These are phyloP conservation scores for Steromphala cineraria DNA, from an alignment of 2,888 invertebrate genomes.

Conservation along the genomic window DNA sequence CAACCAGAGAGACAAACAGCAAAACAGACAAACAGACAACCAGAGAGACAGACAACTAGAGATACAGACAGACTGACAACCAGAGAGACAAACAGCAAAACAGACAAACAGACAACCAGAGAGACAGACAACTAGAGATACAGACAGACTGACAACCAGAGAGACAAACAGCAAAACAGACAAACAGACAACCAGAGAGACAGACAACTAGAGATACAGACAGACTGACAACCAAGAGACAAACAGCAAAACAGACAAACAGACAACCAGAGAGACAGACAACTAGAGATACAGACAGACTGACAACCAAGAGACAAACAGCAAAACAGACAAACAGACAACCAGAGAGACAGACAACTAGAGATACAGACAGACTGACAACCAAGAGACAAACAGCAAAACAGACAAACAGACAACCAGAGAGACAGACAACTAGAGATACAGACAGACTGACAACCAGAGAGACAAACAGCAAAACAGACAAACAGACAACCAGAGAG, in stretches of 20 bases:
- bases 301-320: not conserved
- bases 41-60: too few species aligned
- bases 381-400: slow-evolving; percentile 23
- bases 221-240: too few species aligned
- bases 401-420: too few species aligned
- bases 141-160: not conserved
- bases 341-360: not conserved
- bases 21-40: too few species aligned
- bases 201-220: slow-evolving; percentile 21
- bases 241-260: not conserved
- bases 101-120: too few species aligned
- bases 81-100: too few species aligned
- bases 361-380: slow-evolving; percentile 20
- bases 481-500: not conserved
- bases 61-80: too few species aligned
- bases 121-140: too few species aligned
- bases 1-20: too few species aligned
- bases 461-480: not conserved
- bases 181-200: slow-evolving; percentile 20
- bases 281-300: not conserved
- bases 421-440: not conserved
- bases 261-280: not conserved
- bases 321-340: not conserved
- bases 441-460: slow-evolving; percentile 12
- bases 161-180: not conserved